Conservation (phyloP, 2,888 invertebrate species). For the Cephus pygmeus region DNA sequence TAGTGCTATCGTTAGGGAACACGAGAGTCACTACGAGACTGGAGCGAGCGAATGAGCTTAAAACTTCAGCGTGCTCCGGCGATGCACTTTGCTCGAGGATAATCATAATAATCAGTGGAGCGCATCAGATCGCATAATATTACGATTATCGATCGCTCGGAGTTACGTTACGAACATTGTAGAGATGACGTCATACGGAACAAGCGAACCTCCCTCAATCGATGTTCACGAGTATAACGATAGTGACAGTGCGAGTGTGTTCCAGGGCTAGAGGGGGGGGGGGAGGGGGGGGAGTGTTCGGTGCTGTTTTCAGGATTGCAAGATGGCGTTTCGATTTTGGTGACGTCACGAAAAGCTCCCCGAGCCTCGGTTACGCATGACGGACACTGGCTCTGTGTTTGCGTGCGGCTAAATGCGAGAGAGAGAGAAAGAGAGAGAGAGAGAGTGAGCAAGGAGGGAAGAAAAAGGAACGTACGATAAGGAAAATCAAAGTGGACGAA, state of each 20-base stretch:
- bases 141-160: not conserved
- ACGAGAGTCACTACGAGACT: not conserved
- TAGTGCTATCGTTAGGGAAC: not conserved
- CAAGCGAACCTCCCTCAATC: not conserved
- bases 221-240: not conserved
- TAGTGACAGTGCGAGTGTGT: not conserved
- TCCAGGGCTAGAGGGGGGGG: not conserved
- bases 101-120: not conserved
- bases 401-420: conserved; percentile 12
- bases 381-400: not conserved
- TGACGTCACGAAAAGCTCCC: not conserved
- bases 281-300: not conserved
- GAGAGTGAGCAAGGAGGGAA: conserved; percentile 4
- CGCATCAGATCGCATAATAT: not conserved
- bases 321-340: not conserved
- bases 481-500: not conserved
- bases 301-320: not conserved
- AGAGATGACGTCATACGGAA: not conserved
- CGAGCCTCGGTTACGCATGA: not conserved
- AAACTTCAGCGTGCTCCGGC: not conserved
- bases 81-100: not conserved
- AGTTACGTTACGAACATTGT: not conserved
- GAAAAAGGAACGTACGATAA: not conserved
- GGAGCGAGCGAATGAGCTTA: not conserved
- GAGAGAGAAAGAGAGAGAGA: conserved; percentile 13